Conservation (phyloP, 2,797 vertebrate genomes). For the Characodon lateralis region DNA sequence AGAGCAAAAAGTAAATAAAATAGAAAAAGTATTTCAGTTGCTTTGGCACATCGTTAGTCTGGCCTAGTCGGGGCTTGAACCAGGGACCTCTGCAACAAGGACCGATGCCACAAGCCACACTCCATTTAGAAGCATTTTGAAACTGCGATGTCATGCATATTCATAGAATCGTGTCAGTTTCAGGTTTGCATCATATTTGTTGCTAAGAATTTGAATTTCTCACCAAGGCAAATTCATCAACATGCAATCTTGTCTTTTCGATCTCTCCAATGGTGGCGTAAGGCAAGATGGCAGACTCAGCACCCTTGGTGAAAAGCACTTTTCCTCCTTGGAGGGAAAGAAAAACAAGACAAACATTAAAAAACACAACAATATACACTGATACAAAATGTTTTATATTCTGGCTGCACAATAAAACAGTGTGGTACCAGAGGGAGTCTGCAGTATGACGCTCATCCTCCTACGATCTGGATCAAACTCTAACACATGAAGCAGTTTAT, state of each 20-base stretch:
- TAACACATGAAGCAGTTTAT: slow-evolving; percentile 91
- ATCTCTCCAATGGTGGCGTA: slow-evolving; percentile 89
- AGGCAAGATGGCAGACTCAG: slow-evolving; percentile 94
- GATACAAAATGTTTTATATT: background rate
- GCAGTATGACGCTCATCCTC: slow-evolving; percentile 96
- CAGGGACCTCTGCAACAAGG: too few relatives aligned
- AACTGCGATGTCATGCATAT: background rate
- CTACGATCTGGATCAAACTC: slow-evolving; percentile 96
- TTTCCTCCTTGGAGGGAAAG: slow-evolving; percentile 82
- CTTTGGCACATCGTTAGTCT: too few relatives aligned
- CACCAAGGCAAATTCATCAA: slow-evolving; percentile 97
- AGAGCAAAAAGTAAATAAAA: too few relatives aligned
- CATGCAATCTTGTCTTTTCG: slow-evolving; percentile 92
- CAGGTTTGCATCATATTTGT: background rate
- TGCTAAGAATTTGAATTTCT: slow-evolving; percentile 48
- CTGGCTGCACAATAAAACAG: background rate
- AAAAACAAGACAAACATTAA: background rate
- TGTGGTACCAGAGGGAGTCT: slow-evolving; percentile 87
- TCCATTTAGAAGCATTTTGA: background rate
- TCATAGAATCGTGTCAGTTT: background rate
- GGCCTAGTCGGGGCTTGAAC: too few relatives aligned
- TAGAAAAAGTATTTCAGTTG: too few relatives aligned
- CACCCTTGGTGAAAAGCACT: slow-evolving; percentile 95
- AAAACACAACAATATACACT: background rate
- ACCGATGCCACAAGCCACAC: too few relatives aligned